Evolutionary conservation across 2,888 invertebrate species (phyloP).

Genomic region (Oscheius sp.): DNA sequence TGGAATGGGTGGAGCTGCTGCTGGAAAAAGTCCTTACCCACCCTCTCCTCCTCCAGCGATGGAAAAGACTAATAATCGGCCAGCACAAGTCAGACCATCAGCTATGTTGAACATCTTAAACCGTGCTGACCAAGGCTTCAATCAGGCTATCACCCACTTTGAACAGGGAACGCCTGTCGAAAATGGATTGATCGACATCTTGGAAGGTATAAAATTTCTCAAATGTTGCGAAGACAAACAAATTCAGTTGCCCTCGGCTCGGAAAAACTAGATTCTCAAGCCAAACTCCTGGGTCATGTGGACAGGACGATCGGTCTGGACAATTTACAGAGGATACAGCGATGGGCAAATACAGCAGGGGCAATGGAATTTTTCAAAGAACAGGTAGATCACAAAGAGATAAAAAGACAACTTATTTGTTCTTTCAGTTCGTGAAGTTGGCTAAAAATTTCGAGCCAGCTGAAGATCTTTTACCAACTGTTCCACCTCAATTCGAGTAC

Average conservation of each 20-base stretch:
- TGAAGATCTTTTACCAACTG: slow-evolving; percentile 62
- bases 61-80: slow-evolving; percentile 56
- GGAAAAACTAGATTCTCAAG: slow-evolving; percentile 67
- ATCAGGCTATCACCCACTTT: slow-evolving; percentile 68
- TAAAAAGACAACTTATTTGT: background rate
- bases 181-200: slow-evolving; percentile 66
- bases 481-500: slow-evolving; percentile 69
- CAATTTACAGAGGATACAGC: slow-evolving; percentile 67
- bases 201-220: slow-evolving; percentile 49
- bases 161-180: slow-evolving; percentile 68
- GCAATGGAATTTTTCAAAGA: slow-evolving; percentile 69
- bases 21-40: slow-evolving; percentile 59
- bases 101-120: slow-evolving; percentile 65
- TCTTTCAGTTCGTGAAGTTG: slow-evolving; percentile 65
- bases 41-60: slow-evolving; percentile 20
- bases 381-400: slow-evolving; percentile 58
- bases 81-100: slow-evolving; percentile 64
- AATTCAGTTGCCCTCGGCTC: slow-evolving; percentile 63
- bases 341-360: slow-evolving; percentile 70
- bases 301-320: slow-evolving; percentile 69
- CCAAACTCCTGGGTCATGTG: slow-evolving; percentile 67
- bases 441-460: slow-evolving; percentile 69
- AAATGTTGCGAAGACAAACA: background rate
- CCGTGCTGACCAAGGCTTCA: slow-evolving; percentile 67
- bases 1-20: slow-evolving; percentile 61